These are phyloP conservation scores for Drosophila borealis DNA, from an alignment of 2,888 invertebrate genomes.

Conservation along the genomic window DNA sequence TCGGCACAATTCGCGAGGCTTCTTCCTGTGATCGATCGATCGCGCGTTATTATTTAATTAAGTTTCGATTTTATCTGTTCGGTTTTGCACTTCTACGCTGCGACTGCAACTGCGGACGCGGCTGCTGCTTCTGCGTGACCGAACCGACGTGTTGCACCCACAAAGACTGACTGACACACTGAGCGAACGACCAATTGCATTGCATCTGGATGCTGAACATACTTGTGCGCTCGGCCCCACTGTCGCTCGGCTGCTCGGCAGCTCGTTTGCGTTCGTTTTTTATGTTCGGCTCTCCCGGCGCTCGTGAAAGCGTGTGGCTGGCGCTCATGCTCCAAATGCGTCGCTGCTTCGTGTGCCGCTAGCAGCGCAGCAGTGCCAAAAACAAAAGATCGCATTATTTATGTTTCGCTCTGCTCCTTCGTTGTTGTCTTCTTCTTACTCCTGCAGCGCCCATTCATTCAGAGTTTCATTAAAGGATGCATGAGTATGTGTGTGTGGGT, in stretches of 20 bases:
- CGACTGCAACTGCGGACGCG: conserved; percentile 8
- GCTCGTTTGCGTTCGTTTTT: conserved; percentile 13
- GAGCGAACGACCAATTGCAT: conserved; percentile 60
- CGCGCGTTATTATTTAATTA: conserved; percentile 60
- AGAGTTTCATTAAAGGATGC: conserved; percentile 71
- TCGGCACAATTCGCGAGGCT: conserved; percentile 17
- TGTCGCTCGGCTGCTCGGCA: conserved; percentile 5
- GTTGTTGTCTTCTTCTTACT: conserved; percentile 13
- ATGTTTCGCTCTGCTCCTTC: conserved; percentile 44
- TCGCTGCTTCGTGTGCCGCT: conserved; percentile 27
- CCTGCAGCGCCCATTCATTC: conserved; percentile 52
- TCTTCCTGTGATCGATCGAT: conserved; percentile 44
- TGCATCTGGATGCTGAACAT: conserved; percentile 62
- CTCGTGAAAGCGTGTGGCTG: conserved; percentile 21
- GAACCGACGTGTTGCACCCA: conserved; percentile 72
- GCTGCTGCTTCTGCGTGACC: conserved; percentile 24
- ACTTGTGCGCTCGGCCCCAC: conserved; percentile 19
- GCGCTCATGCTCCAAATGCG: conserved; percentile 63
- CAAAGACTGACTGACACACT: conserved; percentile 74
- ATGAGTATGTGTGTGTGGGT: conserved; percentile 9
- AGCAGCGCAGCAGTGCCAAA: conserved; percentile 39
- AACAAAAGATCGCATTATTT: conserved; percentile 67
- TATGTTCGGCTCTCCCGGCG: conserved; percentile 13
- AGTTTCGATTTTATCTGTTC: conserved; percentile 30
- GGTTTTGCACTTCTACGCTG: conserved; percentile 4